Percentiles rank a stretch among this genome's conserved stretches.
These are phyloP conservation scores for Paedocypris micromegethes DNA, from an alignment of 2,797 vertebrate species.

Conservation along the genomic window DNA sequence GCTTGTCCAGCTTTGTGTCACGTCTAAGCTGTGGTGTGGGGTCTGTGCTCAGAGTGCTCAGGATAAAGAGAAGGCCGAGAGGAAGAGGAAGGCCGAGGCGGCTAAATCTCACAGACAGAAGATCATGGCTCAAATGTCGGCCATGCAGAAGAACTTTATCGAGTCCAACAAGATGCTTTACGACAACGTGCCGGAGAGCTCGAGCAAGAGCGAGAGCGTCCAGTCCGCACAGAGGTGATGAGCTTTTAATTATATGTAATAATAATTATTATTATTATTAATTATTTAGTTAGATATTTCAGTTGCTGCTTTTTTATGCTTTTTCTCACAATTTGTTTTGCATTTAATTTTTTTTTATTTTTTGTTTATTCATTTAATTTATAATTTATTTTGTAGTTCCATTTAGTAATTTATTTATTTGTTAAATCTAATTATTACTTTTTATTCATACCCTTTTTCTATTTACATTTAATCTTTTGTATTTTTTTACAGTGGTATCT, in stretches of 20 bases:
- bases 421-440: background rate
- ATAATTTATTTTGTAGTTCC: background rate
- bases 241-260: background rate
- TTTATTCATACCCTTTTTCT: too few relatives aligned
- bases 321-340: background rate
- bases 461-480: background rate
- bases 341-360: background rate
- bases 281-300: too few relatives aligned
- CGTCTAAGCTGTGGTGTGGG: background rate
- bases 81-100: slow-evolving; percentile 94
- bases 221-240: slow-evolving; percentile 74
- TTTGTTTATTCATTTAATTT: background rate
- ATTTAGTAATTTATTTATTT: background rate
- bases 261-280: background rate
- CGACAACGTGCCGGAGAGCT: slow-evolving; percentile 81
- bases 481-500: too few relatives aligned
- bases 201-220: slow-evolving; percentile 67
- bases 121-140: slow-evolving; percentile 99
- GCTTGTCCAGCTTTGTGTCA: too few relatives aligned
- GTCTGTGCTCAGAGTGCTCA: slow-evolving; percentile 70
- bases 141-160: slow-evolving; percentile 98
- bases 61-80: slow-evolving; percentile 93
- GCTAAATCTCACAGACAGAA: slow-evolving; percentile 94
- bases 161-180: slow-evolving; percentile 95
- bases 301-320: background rate